Conservation (phyloP, 2,888 invertebrate genomes). For the Pherbina coryleti region DNA sequence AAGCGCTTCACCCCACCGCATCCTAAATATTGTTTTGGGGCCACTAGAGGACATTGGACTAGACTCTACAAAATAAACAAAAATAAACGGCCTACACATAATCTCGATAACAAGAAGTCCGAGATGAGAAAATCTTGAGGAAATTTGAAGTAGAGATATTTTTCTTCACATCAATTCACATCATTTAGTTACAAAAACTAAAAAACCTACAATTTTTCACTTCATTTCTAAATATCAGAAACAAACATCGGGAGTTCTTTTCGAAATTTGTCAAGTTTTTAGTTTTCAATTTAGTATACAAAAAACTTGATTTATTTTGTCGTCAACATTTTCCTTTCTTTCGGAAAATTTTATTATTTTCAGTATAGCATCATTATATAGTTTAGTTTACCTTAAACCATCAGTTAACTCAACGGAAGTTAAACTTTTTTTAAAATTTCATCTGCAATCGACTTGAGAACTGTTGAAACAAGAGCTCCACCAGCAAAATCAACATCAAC, state of each 20-base stretch:
- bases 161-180: too few relatives aligned
- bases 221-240: too few relatives aligned
- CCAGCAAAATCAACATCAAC: constrained; percentile 12
- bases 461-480: constrained; percentile 28
- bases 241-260: neutral
- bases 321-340: constrained; percentile 50
- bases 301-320: constrained; percentile 47
- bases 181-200: too few relatives aligned
- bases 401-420: constrained; percentile 44
- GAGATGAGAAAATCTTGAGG: too few relatives aligned
- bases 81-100: too few relatives aligned
- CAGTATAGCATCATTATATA: constrained; percentile 42
- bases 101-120: too few relatives aligned
- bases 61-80: too few relatives aligned
- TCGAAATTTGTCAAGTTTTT: constrained; percentile 28
- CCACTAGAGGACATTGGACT: too few relatives aligned
- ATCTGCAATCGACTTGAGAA: constrained; percentile 46
- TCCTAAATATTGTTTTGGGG: too few relatives aligned
- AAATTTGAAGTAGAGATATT: too few relatives aligned
- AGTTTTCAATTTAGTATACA: constrained; percentile 44
- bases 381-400: constrained; percentile 42
- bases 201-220: too few relatives aligned
- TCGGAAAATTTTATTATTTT: constrained; percentile 50
- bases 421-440: constrained; percentile 45
- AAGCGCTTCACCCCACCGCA: too few relatives aligned